phyloP scores from a whole-genome alignment of 1,140 invertebrate species.

The Episyrphus balteatus region DNA sequence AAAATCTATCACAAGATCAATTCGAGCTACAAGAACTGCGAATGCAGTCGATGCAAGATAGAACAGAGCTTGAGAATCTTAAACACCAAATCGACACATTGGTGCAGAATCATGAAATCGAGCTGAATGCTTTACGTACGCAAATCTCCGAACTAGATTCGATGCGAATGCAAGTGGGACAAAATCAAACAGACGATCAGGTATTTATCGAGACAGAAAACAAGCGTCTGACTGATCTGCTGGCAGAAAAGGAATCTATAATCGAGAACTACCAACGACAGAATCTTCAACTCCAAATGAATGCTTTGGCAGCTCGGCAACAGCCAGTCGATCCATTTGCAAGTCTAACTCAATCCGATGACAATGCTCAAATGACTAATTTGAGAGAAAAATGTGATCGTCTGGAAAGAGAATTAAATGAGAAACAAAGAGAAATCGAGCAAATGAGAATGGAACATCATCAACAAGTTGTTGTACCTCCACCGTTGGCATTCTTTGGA shows the following conservation, averaged over 20 bases:
- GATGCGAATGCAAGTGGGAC: slow-evolving; percentile 18
- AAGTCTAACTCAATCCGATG: slow-evolving; percentile 2
- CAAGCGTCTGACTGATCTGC: slow-evolving; percentile 23
- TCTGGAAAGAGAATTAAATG: slow-evolving; percentile 8
- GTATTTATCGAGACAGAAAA: slow-evolving; percentile 35
- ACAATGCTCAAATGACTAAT: slow-evolving; percentile 1
- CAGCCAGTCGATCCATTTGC: slow-evolving; percentile 4
- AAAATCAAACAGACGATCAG: slow-evolving; percentile 34
- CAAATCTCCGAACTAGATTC: slow-evolving; percentile 32
- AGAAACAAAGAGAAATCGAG: slow-evolving; percentile 7
- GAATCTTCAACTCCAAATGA: slow-evolving; percentile 18
- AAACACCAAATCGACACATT: slow-evolving; percentile 25
- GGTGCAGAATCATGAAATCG: slow-evolving; percentile 26
- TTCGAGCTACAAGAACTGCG: slow-evolving; percentile 30
- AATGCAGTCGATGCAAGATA: slow-evolving; percentile 33
- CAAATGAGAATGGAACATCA: slow-evolving; percentile 1
- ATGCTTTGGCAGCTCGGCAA: background rate
- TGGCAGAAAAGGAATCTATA: slow-evolving; percentile 27
- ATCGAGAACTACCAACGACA: slow-evolving; percentile 23
- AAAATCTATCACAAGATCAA: slow-evolving; percentile 29
- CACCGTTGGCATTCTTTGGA: slow-evolving; percentile 24
- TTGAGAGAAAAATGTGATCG: slow-evolving; percentile 4
- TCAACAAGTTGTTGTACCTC: slow-evolving; percentile 7
- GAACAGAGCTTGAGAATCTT: slow-evolving; percentile 33
- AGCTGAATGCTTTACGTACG: slow-evolving; percentile 22